These are phyloP conservation scores for Hippocampus zosterae DNA, from an alignment of 2,113 vertebrate genomes.

Conservation along the genomic window DNA sequence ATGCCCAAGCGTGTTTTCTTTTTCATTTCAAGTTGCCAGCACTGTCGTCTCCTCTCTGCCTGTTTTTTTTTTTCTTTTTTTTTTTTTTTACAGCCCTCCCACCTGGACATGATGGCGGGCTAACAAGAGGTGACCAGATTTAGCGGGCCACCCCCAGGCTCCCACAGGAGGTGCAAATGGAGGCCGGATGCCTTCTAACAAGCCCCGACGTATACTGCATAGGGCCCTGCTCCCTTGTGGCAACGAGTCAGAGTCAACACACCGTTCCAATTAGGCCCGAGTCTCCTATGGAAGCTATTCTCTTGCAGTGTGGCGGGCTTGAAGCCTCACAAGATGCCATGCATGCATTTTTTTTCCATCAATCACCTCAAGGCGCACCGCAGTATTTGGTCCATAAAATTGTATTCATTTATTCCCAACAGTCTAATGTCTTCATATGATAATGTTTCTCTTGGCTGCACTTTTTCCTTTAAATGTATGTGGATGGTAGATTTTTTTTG, in stretches of 20 bases:
- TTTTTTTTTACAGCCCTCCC: not conserved
- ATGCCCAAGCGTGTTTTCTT: not conserved
- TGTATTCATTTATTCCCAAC: no score
- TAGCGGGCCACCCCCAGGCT: slow-evolving; percentile 49
- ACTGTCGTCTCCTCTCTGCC: not conserved
- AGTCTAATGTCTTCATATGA: no score
- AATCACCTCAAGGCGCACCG: no score
- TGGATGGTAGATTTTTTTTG: no score
- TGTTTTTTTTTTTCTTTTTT: not conserved
- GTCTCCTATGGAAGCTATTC: slow-evolving; percentile 1
- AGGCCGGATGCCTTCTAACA: slow-evolving; percentile 41
- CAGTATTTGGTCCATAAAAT: no score
- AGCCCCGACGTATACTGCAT: slow-evolving; percentile 10
- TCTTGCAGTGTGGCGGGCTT: not conserved
- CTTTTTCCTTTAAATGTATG: no score
- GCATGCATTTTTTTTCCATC: no score
- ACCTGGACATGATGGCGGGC: slow-evolving; percentile 20
- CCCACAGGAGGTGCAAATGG: slow-evolving; percentile 25
- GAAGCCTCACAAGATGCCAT: slow-evolving; percentile 7
- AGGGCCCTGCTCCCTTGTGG: slow-evolving; percentile 28
- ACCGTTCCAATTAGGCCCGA: slow-evolving; percentile 34
- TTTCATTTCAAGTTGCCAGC: not conserved
- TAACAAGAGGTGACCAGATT: slow-evolving; percentile 1
- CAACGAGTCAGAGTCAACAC: slow-evolving; percentile 18
- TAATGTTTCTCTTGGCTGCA: no score